Base-by-base conservation (phyloP, 2,888 invertebrate genomes). In the Dichetophora obliterata region DNA sequence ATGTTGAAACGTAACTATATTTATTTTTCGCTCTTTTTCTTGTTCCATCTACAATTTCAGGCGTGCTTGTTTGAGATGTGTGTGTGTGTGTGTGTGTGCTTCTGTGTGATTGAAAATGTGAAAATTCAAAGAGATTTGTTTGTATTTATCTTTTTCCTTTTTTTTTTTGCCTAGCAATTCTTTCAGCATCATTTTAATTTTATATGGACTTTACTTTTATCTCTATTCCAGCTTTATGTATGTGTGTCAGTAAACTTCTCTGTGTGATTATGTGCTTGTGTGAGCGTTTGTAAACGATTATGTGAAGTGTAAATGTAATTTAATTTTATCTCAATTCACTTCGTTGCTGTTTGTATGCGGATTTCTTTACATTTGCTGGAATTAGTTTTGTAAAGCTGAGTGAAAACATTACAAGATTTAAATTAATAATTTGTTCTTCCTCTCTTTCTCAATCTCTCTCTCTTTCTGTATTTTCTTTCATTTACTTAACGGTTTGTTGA, bases 301-400 rank as follows among this genome's bases (percentile, higher is more conserved):
- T n/a, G 50, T 69, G 37, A 37, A 43, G 59, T 37, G 71, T 5
- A 71, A 71, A 71, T 71, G 71, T 71, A 71, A 71, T 71, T 71
- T 71, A 71, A 71, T 71, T 71, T 59, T 37, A 57, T 37, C 59
- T 71, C 57, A 71, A 71, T 71, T 71, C 71, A 57, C 54, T n/a
- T n/a, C 24, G 63, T 31, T 63, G 31, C 63, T 63, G 54, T 22
- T 22, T n/a, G 22, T 54, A 9, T 54, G 54, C 22, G 54, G 19
- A 54, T 22, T 24, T 9, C 57, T 59, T 59, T 43, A 43, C 43
- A 43, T 43, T 59, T 22, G 19, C 9, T 19, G 57, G 57, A 59
- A 59, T 59, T 59, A 59, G 57, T 59, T 59, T 22, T 24, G 24
- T 27, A 59, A 27, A 59, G 22, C 57, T 14, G 57, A 27, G 24